Conservation (phyloP, 2,888 invertebrate genomes). For the Ochropleura leucogaster region DNA sequence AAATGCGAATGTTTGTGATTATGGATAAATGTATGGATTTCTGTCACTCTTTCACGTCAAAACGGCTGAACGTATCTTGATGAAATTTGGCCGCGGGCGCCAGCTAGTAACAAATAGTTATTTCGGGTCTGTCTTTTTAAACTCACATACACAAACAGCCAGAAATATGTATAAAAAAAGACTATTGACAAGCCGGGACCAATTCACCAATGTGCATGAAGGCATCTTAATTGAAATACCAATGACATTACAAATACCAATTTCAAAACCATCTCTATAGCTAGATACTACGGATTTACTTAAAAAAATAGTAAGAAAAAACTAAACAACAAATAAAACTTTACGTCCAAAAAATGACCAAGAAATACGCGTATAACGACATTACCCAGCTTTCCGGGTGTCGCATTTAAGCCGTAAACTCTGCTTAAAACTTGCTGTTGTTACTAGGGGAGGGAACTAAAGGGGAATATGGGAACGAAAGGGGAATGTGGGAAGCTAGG, state of each 20-base stretch:
- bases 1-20: no score
- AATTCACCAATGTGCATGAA: no score
- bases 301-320: conserved; percentile 2
- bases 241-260: not conserved
- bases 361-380: conserved; percentile 35
- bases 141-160: no score
- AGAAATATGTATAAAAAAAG: no score
- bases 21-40: no score
- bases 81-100: no score
- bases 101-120: no score
- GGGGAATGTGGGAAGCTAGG: conserved; percentile 9
- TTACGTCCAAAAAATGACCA: conserved; percentile 40
- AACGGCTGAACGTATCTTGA: no score
- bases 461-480: conserved; percentile 7
- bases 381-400: conserved; percentile 37
- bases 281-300: not conserved
- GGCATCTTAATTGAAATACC: not conserved
- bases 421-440: conserved; percentile 58
- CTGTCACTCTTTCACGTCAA: no score
- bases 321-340: conserved; percentile 32
- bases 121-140: no score
- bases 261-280: not conserved
- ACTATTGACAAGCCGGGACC: no score
- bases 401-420: conserved; percentile 57
- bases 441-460: conserved; percentile 20